Evolutionary conservation across 2,113 vertebrate species (phyloP), one percentile per base, ranked within the genome.

Genomic region (Himantopus leucocephalus): DNA sequence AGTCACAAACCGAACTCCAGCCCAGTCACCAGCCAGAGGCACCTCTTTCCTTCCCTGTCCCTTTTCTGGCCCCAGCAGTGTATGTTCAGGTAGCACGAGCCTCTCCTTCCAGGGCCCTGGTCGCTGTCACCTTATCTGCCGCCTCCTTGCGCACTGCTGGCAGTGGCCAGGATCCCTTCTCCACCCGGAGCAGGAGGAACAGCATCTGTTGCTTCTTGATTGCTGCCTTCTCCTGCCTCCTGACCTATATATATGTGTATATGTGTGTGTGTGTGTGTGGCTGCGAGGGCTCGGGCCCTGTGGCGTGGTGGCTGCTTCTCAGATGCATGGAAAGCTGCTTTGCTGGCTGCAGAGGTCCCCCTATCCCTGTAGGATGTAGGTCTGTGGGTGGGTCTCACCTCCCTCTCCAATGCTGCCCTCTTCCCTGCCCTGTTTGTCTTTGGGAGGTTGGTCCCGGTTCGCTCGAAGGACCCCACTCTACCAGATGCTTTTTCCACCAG

Each of bases 171-270:
- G 41, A 58, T 43, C 43, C 59, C 6, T 29, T 37, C 12, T 8
- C 34, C 39, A 12, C 34, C 17, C 0, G 0, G n/a, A 24, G 39
- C 55, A 12, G 24, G 19, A 32, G 27, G 32, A 35, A 4, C 10
- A 17, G 2, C 5, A 32, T 18, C 74, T 94, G 92, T 8, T 71
- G 71, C 30, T 10, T 53, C 47, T 12, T 45, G 91, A 95, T 91
- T 95, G 91, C 60, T 64, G 56, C 78, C 39, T n/a, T 20, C 24
- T 59, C 30, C 58, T 70, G 56, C 48, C 29, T 66, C 8, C 71
- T 60, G 77, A 21, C 70, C 37, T 43, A 0, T 8, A 0, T 1
- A 0, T 52, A 7, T 56, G 3, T 8, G 6, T 34, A 9, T 56
- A 3, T 8, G 6, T 34, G 12, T 27, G 50, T 14, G 3, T 8